Percentiles rank a stretch among this genome's conserved stretches.
phyloP scores from a whole-genome alignment of 53 echinoderm and acorn worm genomes.

The Actinopyga echinites region DNA sequence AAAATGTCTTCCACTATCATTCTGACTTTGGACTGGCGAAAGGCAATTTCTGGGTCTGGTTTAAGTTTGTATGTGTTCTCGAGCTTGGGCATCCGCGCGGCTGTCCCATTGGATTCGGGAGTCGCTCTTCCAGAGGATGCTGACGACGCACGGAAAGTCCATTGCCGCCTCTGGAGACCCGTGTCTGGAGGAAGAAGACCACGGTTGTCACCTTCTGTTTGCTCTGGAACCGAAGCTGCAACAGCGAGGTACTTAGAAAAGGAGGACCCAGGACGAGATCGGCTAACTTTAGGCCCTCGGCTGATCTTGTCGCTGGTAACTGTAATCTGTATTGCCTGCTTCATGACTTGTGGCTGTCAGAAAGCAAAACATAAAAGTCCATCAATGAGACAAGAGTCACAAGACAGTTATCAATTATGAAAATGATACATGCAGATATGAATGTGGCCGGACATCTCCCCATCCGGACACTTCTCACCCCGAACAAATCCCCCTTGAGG shows the following conservation, averaged over 20 bases:
- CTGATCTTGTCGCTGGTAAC: not conserved
- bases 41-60: constrained; percentile 2
- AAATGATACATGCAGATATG: no score
- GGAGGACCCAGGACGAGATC: not conserved
- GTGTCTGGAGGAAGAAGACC: not conserved
- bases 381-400: no score
- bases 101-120: not conserved
- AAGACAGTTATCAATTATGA: no score
- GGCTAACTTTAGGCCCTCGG: not conserved
- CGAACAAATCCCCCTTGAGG: no score
- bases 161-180: not conserved
- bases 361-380: no score
- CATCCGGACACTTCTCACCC: no score
- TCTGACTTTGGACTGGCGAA: not conserved
- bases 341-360: not conserved
- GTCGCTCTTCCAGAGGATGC: not conserved
- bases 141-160: not conserved
- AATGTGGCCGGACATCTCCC: no score
- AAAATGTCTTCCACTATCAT: constrained; percentile 3
- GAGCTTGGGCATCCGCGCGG: not conserved
- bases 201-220: not conserved
- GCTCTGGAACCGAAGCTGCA: not conserved
- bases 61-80: constrained; percentile 47
- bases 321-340: not conserved
- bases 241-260: not conserved